Conservation (phyloP, 2,888 invertebrate species). For the Cantharis rustica region DNA sequence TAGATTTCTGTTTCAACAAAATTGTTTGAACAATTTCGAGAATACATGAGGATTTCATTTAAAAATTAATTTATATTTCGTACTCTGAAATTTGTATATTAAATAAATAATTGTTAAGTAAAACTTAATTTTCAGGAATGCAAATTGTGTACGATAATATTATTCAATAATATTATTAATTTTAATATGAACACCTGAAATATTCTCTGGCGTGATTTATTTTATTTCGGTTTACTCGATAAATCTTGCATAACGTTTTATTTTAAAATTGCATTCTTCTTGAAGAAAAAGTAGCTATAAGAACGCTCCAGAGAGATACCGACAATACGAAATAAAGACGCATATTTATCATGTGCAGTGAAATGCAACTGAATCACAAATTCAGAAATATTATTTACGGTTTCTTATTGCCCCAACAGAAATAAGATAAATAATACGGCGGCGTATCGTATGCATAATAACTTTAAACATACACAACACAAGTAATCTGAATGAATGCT, state of each 20-base stretch:
- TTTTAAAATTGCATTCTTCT: not conserved
- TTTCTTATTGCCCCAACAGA: not conserved
- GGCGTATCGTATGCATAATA: not conserved
- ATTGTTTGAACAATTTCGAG: not conserved
- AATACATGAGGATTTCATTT: not conserved
- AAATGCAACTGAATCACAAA: not conserved
- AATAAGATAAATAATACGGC: not conserved
- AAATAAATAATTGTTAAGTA: not conserved
- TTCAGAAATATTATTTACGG: not conserved
- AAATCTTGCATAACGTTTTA: not conserved
- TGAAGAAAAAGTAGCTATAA: not conserved
- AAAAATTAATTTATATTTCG: not conserved
- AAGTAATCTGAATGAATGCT: not conserved
- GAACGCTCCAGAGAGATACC: not conserved
- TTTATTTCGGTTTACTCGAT: not conserved
- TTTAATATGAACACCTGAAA: not conserved
- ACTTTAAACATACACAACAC: not conserved
- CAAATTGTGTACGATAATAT: not conserved
- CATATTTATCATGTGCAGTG: not conserved
- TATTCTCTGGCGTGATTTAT: not conserved
- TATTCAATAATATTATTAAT: not conserved
- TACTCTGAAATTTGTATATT: not conserved
- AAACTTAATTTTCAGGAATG: not conserved
- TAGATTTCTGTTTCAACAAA: not conserved
- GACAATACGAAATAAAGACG: not conserved